Percentiles rank a stretch among this genome's conserved stretches.
Evolutionary conservation across 2,797 vertebrate species (phyloP).

Genomic region (Eulemur rubriventer): DNA sequence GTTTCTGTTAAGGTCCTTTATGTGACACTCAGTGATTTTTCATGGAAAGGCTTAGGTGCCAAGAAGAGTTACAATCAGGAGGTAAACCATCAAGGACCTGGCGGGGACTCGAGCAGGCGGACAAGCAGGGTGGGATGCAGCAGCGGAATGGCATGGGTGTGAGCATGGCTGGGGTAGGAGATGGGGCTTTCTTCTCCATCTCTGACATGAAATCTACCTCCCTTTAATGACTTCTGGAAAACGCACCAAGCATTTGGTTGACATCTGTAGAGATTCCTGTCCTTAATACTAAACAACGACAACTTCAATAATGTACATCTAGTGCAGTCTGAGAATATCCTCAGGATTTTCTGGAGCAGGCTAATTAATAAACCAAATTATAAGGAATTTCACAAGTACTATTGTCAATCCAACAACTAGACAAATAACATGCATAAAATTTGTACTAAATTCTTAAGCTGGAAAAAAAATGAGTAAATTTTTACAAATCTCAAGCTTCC

Average conservation of each 20-base stretch:
- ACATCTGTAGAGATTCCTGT: not conserved
- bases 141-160: not conserved
- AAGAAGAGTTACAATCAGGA: constrained; percentile 35
- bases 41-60: not conserved
- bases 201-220: not conserved
- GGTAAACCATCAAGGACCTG: not conserved
- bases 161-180: not conserved
- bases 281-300: not conserved
- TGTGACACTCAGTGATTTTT: constrained; percentile 11
- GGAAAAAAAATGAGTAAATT: constrained; percentile 21
- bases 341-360: constrained; percentile 3
- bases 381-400: not conserved
- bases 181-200: not conserved
- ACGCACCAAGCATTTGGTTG: not conserved
- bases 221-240: not conserved
- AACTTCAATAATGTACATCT: not conserved
- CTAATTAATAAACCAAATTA: not conserved
- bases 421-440: not conserved
- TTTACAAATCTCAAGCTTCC: not conserved
- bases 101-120: not conserved
- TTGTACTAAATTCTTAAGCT: not conserved
- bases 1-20: not conserved
- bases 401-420: not conserved
- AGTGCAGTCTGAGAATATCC: not conserved
- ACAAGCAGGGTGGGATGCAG: not conserved